Conservation (phyloP, 2,888 invertebrate species). For the Thalpophila matura region DNA sequence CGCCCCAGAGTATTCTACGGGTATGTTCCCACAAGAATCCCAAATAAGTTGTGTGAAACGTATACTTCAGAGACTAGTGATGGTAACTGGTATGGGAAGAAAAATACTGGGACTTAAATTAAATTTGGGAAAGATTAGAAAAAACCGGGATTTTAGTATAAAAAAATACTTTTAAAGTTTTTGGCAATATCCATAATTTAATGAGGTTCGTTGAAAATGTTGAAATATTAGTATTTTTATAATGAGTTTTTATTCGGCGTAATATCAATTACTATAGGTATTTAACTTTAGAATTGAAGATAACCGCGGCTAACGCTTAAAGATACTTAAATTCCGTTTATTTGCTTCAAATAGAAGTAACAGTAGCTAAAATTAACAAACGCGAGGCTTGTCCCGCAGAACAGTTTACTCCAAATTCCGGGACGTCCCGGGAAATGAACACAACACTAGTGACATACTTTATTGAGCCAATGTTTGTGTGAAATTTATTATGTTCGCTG, state of each 20-base stretch:
- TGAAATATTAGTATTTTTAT: too few species aligned
- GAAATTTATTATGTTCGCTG: slow-evolving; percentile 62
- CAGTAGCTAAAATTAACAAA: background rate
- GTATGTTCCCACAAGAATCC: slow-evolving; percentile 62
- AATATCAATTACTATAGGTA: too few species aligned
- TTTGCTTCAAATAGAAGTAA: background rate
- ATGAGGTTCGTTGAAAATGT: too few species aligned
- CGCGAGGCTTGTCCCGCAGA: slow-evolving; percentile 20
- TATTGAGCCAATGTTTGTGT: slow-evolving; percentile 60
- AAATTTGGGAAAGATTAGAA: background rate
- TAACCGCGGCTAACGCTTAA: too few species aligned
- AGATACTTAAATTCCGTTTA: background rate
- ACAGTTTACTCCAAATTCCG: slow-evolving; percentile 39
- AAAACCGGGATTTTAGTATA: background rate
- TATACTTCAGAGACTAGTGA: slow-evolving; percentile 49
- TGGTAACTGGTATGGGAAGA: slow-evolving; percentile 9
- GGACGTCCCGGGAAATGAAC: slow-evolving; percentile 44
- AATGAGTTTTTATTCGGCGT: too few species aligned
- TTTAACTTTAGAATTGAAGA: too few species aligned
- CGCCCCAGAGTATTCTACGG: slow-evolving; percentile 50
- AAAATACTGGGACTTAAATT: slow-evolving; percentile 6
- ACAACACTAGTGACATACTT: slow-evolving; percentile 56
- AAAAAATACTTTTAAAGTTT: background rate
- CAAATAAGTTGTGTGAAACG: slow-evolving; percentile 69
- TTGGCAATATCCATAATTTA: too few species aligned